Percentiles rank a stretch among this genome's conserved stretches.
Evolutionary conservation across 2,888 invertebrate genomes (phyloP).

Genomic region (Drosophila trichaetosa): DNA sequence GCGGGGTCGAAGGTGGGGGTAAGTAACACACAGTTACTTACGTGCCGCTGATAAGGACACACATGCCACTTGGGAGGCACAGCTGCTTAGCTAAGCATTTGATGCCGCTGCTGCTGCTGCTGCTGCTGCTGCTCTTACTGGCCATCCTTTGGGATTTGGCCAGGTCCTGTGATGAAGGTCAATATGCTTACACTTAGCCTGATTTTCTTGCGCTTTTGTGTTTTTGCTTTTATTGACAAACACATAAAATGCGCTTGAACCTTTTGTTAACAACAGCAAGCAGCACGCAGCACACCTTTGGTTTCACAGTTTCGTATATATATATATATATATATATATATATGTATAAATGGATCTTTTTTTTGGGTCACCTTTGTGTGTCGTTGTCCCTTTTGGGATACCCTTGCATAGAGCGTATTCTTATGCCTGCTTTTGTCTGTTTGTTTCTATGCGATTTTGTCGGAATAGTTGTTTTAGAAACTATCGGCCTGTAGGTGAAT

Average conservation of each 20-base stretch:
- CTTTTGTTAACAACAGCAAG: conserved; percentile 67
- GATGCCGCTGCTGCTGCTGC: conserved; percentile 4
- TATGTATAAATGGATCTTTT: neutral
- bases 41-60: conserved; percentile 28
- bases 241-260: conserved; percentile 74
- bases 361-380: conserved; percentile 26
- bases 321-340: neutral
- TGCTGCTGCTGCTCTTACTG: conserved; percentile 7
- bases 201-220: conserved; percentile 69
- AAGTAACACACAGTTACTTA: conserved; percentile 22
- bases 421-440: neutral
- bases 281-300: conserved; percentile 60
- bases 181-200: conserved; percentile 77
- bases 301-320: conserved; percentile 8
- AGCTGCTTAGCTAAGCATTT: conserved; percentile 55
- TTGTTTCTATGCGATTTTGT: neutral
- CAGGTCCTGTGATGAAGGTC: conserved; percentile 66
- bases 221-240: conserved; percentile 68
- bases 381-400: conserved; percentile 45
- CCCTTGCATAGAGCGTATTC: neutral
- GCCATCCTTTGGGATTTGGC: conserved; percentile 51
- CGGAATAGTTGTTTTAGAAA: neutral
- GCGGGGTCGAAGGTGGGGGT: neutral
- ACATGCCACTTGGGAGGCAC: conserved; percentile 29
- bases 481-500: neutral